These are phyloP conservation scores for Papilio protenor DNA, from an alignment of 2,888 invertebrate species.

Conservation along the genomic window DNA sequence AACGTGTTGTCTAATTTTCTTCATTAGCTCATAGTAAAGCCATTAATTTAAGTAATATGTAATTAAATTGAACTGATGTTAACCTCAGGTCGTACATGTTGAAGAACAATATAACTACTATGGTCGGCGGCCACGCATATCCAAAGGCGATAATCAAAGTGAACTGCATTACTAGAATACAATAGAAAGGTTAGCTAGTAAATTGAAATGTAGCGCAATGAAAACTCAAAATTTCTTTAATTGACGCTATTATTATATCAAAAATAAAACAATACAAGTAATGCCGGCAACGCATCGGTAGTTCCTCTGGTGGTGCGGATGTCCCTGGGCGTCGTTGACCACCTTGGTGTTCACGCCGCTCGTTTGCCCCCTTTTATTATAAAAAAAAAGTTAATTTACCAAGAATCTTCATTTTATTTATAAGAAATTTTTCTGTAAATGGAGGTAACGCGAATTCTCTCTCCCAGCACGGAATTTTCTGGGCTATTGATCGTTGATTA, in stretches of 20 bases:
- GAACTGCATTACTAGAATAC: constrained; percentile 14
- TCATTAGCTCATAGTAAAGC: too few species aligned
- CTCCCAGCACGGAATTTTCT: constrained; percentile 35
- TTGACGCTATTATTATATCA: too few species aligned
- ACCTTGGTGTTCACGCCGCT: too few species aligned
- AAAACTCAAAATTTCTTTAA: not conserved
- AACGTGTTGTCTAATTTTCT: too few species aligned
- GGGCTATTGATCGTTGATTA: constrained; percentile 23
- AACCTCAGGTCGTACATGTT: constrained; percentile 31
- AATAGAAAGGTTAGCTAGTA: not conserved
- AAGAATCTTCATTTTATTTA: constrained; percentile 36
- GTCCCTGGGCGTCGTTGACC: too few species aligned
- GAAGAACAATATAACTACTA: constrained; percentile 12
- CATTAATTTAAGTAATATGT: not conserved
- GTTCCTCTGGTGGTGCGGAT: too few species aligned
- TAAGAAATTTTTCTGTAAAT: constrained; percentile 19
- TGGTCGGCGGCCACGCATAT: constrained; percentile 4
- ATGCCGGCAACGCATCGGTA: too few species aligned
- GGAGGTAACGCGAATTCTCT: constrained; percentile 20
- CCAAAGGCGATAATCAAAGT: constrained; percentile 14
- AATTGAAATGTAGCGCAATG: not conserved
- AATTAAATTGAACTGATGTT: not conserved
- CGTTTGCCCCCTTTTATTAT: too few species aligned
- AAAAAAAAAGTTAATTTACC: constrained; percentile 16
- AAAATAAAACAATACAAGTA: too few species aligned